Evolutionary conservation across 1,140 invertebrate species (phyloP).

Genomic region (Apis mellifera): Amel_HAv3.1 CM009931.2:11050001-11050500

Average conservation of each 20-base stretch:
- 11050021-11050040: too few relatives aligned
- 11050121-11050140: neutral
- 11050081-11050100: neutral
- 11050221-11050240: neutral
- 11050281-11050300: neutral
- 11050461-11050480: neutral
- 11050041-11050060: too few relatives aligned
- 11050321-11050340: neutral
- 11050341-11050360: neutral
- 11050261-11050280: neutral
- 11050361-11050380: neutral
- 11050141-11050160: neutral
- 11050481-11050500: neutral
- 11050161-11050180: neutral
- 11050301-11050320: neutral
- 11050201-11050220: neutral
- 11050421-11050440: neutral
- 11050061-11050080: neutral
- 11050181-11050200: slow-evolving; percentile 10
- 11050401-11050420: neutral
- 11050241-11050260: neutral
- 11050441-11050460: neutral
- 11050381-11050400: neutral
- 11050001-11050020: too few relatives aligned
- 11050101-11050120: neutral